These are phyloP conservation scores for Chaetodon auriga DNA, from an alignment of 2,113 vertebrate species.

Conservation along the genomic window DNA sequence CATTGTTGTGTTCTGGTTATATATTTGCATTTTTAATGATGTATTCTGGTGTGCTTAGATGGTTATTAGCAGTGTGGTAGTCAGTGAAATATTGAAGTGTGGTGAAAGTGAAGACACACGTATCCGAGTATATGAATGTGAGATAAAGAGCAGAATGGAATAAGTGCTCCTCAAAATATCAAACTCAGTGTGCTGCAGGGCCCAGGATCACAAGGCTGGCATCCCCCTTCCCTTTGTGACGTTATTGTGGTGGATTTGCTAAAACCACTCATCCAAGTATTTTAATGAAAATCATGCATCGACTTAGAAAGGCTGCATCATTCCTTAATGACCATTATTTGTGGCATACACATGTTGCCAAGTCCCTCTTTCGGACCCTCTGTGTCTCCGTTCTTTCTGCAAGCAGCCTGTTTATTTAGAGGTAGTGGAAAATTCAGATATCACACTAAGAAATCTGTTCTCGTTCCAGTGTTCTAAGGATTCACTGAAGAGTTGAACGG, in stretches of 20 bases:
- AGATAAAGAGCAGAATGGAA: background rate
- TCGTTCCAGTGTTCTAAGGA: background rate
- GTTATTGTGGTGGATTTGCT: background rate
- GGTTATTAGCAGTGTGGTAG: background rate
- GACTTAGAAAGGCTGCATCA: background rate
- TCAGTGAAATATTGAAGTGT: background rate
- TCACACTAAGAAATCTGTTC: background rate
- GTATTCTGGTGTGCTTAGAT: background rate
- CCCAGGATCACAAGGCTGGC: background rate
- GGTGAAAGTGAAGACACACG: slow-evolving; percentile 10
- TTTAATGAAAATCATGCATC: slow-evolving; percentile 36
- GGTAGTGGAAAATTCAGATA: background rate
- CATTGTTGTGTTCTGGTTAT: slow-evolving; percentile 19
- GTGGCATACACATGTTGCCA: background rate
- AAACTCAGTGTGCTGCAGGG: background rate
- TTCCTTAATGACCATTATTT: background rate
- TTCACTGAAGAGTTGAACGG: background rate
- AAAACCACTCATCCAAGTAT: slow-evolving; percentile 11
- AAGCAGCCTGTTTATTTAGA: background rate
- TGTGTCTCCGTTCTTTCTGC: background rate
- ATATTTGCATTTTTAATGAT: slow-evolving; percentile 9
- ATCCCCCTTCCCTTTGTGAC: background rate
- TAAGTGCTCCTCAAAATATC: background rate
- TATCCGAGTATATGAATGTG: background rate
- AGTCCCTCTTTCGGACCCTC: background rate